Base-by-base conservation (phyloP, 1,140 invertebrate genomes). In the Streblospio benedicti region DNA sequence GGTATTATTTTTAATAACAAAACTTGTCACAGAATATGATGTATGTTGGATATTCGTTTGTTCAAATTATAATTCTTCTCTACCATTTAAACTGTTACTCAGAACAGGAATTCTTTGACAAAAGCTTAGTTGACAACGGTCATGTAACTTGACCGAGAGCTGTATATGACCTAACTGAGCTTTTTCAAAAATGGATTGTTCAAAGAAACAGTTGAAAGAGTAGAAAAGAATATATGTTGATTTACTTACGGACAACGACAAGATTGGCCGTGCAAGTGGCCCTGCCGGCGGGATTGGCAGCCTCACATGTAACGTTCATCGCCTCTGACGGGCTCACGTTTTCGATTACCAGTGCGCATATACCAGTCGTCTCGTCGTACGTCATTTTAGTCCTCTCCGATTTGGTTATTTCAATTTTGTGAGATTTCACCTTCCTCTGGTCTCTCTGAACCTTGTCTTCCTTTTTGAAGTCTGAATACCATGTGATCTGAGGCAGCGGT, bases 291-390 rank as follows among this genome's bases (percentile, higher is more conserved):
- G 85, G 79, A 73, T 94, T 95, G 1, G 86, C 91, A 18, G 91
- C 91, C 77, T 88, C 90, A 62, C 90, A 90, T 27, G 87, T 92
- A 64, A 92, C 89, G 5, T 94, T 90, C 44, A 93, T 94, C 76
- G 91, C 85, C 73, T 98, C 94, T 78, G 93, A 89, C 54, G 88
- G 80, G 54, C 81, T 83, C 0, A 93, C 89, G 63, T 91, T 85
- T 0, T 84, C 82, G 61, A 97, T 91, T 0, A 91, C 84, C n/a
- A 97, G 38, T 12, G 49, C 35, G 58, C 30, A 53, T 4, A 32
- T 45, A 25, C 57, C 60, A 27, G 28, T 59, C 18, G 6, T 47
- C 2, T 41, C 18, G 30, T 59, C 57, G 35, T 38, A 38, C n/a
- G 35, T 9, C n/a, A 9, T 38, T 38, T 38, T n/a, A 38, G n/a